These are phyloP conservation scores for Hydroisotoma schaefferi DNA, from an alignment of 2,888 invertebrate genomes.

Conservation along the genomic window DNA sequence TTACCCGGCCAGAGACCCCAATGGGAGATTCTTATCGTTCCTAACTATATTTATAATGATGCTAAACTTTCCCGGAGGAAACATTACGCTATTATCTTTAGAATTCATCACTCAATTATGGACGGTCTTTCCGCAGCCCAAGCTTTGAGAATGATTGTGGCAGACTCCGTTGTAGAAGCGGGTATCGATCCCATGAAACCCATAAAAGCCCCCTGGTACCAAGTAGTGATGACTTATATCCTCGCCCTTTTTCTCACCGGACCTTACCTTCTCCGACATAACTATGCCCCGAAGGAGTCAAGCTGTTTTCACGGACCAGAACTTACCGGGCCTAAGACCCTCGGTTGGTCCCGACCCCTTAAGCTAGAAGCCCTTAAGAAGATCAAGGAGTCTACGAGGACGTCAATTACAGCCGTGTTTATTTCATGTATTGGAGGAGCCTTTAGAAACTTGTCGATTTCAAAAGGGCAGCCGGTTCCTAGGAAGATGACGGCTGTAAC, in stretches of 20 bases:
- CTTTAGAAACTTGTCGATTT: constrained; percentile 14
- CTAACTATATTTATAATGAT: constrained; percentile 25
- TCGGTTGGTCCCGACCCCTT: constrained; percentile 32
- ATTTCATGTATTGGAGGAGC: constrained; percentile 19
- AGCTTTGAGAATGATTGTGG: constrained; percentile 23
- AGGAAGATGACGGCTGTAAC: constrained; percentile 18
- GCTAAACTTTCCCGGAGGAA: background rate
- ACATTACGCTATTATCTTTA: constrained; percentile 32
- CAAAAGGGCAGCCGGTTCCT: constrained; percentile 11
- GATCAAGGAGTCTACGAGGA: constrained; percentile 30
- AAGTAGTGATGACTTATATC: constrained; percentile 14
- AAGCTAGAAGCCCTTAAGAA: constrained; percentile 22
- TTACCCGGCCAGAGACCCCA: constrained; percentile 34
- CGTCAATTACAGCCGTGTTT: constrained; percentile 28
- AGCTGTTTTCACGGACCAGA: constrained; percentile 33
- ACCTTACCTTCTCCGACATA: background rate
- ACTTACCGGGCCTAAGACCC: constrained; percentile 28
- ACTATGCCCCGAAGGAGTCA: constrained; percentile 15
- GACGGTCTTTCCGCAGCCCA: constrained; percentile 36
- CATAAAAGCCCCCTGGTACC: background rate
- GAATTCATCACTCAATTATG: constrained; percentile 35
- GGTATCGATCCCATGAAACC: constrained; percentile 29
- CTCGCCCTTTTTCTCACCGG: constrained; percentile 2
- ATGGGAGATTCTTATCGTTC: constrained; percentile 36
- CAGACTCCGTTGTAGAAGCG: constrained; percentile 19